A percentile compares a stretch with the other conserved stretches of the same genome.
These are phyloP conservation scores for Plusia festucae DNA, from an alignment of 2,888 invertebrate genomes.

Conservation along the genomic window DNA sequence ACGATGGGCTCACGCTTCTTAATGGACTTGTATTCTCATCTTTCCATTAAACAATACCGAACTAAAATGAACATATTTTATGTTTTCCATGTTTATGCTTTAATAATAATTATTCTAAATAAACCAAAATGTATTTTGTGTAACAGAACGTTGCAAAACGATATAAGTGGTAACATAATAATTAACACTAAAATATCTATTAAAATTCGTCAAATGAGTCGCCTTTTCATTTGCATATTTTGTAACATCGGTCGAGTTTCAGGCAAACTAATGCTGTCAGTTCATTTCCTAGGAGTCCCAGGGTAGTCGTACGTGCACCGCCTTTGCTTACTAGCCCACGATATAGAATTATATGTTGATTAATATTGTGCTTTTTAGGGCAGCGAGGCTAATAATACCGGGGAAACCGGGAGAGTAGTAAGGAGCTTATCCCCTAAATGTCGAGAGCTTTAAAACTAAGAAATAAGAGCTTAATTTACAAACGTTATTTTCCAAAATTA, in stretches of 20 bases:
- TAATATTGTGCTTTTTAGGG: conserved; percentile 81
- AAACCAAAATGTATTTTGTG: conserved; percentile 9
- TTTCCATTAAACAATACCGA: conserved; percentile 14
- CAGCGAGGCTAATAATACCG: conserved; percentile 62
- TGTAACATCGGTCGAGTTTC: conserved; percentile 76
- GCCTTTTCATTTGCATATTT: conserved; percentile 86
- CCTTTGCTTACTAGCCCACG: conserved; percentile 70
- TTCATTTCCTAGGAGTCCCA: conserved; percentile 84
- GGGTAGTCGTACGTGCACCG: conserved; percentile 73
- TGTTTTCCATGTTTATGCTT: not conserved
- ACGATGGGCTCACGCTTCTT: conserved; percentile 26
- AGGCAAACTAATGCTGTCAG: conserved; percentile 73
- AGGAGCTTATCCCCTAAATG: conserved; percentile 80
- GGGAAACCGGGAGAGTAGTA: conserved; percentile 71
- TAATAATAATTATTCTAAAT: not conserved
- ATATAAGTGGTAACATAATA: conserved; percentile 80
- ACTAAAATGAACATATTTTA: conserved; percentile 15
- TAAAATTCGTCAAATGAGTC: conserved; percentile 87
- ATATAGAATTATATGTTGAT: conserved; percentile 87
- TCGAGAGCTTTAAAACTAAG: not conserved
- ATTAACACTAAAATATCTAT: conserved; percentile 86
- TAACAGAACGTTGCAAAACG: conserved; percentile 63
- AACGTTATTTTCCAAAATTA: not conserved
- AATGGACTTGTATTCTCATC: conserved; percentile 43
- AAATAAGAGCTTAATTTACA: no score